Conservation (phyloP, 2,113 vertebrate species). For the Thunnus maccoyii region DNA sequence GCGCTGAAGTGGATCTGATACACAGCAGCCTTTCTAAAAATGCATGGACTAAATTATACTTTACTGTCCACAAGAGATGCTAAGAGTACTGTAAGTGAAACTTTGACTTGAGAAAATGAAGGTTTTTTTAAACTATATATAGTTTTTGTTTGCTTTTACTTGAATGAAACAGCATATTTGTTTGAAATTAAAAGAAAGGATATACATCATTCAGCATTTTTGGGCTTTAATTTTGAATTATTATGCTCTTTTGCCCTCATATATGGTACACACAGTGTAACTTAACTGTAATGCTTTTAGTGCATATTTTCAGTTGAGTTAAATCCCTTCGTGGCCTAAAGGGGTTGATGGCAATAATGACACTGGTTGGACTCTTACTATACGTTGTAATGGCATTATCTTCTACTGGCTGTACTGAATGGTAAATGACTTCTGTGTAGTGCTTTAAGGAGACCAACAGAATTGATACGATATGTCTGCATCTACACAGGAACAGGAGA, state of each 20-base stretch:
- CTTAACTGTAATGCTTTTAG: constrained; percentile 11
- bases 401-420: constrained; percentile 22
- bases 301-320: constrained; percentile 33
- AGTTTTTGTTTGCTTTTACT: constrained; percentile 42
- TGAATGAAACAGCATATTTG: constrained; percentile 51
- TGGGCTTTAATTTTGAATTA: constrained; percentile 13
- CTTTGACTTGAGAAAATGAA: constrained; percentile 40
- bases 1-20: constrained; percentile 42
- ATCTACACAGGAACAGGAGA: constrained; percentile 19
- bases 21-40: constrained; percentile 49
- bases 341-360: constrained; percentile 74
- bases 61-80: constrained; percentile 37
- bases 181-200: constrained; percentile 15
- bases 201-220: constrained; percentile 23
- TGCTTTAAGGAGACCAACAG: constrained; percentile 24
- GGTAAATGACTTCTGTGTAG: constrained; percentile 20
- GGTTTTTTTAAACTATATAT: constrained; percentile 25
- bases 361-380: constrained; percentile 29
- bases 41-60: constrained; percentile 62
- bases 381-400: constrained; percentile 36
- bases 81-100: constrained; percentile 13
- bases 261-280: constrained; percentile 25
- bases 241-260: constrained; percentile 13
- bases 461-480: constrained; percentile 16
- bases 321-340: constrained; percentile 40